phyloP scores from a whole-genome alignment of 2,113 vertebrate species.

The Glaucidium brasilianum region DNA sequence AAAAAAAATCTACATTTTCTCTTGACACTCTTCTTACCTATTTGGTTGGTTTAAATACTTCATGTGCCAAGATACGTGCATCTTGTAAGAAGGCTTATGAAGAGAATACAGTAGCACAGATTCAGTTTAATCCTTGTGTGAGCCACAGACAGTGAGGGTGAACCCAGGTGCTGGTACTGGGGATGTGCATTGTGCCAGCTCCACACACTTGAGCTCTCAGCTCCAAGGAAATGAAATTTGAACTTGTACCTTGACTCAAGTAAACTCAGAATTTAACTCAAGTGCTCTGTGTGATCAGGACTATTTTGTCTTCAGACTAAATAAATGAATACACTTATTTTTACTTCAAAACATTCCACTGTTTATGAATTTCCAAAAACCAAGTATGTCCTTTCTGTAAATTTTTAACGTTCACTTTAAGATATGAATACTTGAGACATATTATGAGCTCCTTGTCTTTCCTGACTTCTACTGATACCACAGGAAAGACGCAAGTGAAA shows the following conservation, averaged over 20 bases:
- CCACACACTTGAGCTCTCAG: not conserved
- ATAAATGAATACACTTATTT: not conserved
- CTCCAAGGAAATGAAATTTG: not conserved
- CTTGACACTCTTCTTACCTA: not conserved
- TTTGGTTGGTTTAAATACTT: not conserved
- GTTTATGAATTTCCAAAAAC: not conserved
- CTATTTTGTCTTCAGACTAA: not conserved
- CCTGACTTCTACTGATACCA: not conserved
- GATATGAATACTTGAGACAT: not conserved
- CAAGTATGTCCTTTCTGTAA: not conserved
- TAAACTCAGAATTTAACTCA: not conserved
- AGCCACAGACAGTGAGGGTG: rapidly evolving
- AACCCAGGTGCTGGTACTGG: not conserved
- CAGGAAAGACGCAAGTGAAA: not conserved
- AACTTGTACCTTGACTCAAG: not conserved
- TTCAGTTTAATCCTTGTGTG: rapidly evolving
- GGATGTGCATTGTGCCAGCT: not conserved
- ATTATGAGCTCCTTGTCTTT: not conserved
- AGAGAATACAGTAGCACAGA: not conserved
- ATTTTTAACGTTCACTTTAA: not conserved
- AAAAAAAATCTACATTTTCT: not conserved
- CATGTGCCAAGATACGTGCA: rapidly evolving
- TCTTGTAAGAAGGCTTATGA: not conserved
- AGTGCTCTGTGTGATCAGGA: not conserved
- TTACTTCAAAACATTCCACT: not conserved